A percentile compares a stretch with the other conserved stretches of the same genome.
These are phyloP conservation scores for Craniophora ligustri DNA, from an alignment of 2,888 invertebrate genomes.

Conservation along the genomic window DNA sequence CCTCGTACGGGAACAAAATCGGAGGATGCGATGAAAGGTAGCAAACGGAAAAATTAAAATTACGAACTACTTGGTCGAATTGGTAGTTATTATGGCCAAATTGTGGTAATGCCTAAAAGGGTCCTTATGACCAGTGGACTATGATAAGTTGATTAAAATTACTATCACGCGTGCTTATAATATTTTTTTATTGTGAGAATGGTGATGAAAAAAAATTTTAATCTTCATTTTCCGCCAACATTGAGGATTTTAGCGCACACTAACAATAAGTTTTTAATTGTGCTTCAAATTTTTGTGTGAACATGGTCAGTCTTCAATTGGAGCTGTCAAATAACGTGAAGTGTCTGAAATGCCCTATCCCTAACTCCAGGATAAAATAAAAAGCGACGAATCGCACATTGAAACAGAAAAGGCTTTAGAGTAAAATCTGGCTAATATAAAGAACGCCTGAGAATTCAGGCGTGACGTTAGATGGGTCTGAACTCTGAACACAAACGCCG, in stretches of 20 bases:
- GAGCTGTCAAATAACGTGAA: not conserved
- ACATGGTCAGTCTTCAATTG: not conserved
- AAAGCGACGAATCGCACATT: not conserved
- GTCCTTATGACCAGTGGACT: too few relatives aligned
- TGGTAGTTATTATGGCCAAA: too few relatives aligned
- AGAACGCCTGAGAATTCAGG: constrained; percentile 7
- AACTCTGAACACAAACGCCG: constrained; percentile 2
- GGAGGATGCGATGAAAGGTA: constrained; percentile 33
- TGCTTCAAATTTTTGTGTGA: too few relatives aligned
- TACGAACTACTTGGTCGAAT: too few relatives aligned
- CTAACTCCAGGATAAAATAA: constrained; percentile 11
- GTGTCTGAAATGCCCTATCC: not conserved
- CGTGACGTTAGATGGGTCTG: not conserved
- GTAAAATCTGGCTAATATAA: constrained; percentile 11
- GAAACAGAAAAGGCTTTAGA: constrained; percentile 1
- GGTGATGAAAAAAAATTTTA: too few relatives aligned
- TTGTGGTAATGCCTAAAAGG: too few relatives aligned
- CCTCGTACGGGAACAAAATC: constrained; percentile 35
- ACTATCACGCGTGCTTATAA: too few relatives aligned
- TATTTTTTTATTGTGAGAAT: too few relatives aligned
- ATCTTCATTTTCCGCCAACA: too few relatives aligned
- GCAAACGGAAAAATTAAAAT: constrained; percentile 21
- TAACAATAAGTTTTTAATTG: too few relatives aligned
- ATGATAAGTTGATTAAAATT: too few relatives aligned
- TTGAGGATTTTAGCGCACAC: too few relatives aligned